Evolutionary conservation across 2,888 invertebrate genomes (phyloP), one percentile per base, ranked within the genome.

Genomic region (Epirrita christyi): DNA sequence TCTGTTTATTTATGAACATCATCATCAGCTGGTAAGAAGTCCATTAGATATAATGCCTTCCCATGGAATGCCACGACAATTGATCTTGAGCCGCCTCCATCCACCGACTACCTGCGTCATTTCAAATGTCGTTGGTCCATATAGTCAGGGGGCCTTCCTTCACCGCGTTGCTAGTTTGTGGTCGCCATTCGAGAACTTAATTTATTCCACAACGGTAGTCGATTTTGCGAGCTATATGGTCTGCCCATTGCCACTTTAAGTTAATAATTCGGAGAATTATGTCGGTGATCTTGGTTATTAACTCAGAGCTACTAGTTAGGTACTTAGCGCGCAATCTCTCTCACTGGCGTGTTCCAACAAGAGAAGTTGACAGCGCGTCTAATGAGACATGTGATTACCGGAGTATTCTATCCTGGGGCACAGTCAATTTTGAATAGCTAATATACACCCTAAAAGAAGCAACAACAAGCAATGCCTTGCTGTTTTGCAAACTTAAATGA

Each of bases 351-450:
- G 42, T 62, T 49, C 57, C 44, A 49, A 50, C 55, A 53, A 55
- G 57, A 50, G 54, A 36, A 58, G 61, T 57, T 55, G 57, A 57
- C 61, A 54, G 43, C 46, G 37, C 48, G 42, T 54, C 63, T 66
- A 63, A 66, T 66, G 66, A 66, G 63, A 61, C 66, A 63, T 63
- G 58, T 63, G 57, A 66, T 63, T 66, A 63, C 45, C 59, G 36
- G 54, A 61, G 57, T 58, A 59, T 48, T 66, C 52, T 54, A 61
- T 66, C 59, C 48, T 61, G 13, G 27, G 36, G 1, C 54, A 54
- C 38, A 59, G 59, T 9, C 8, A 9, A 27, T 1, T 21, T 2
- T 7, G 7, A 27, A 41, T 10, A 45, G 45, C 53, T 49, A 9
- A 38, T 7, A 41, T 13, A 6, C 27, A 40, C 15, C 8, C 3